phyloP scores from a whole-genome alignment of 2,888 invertebrate genomes.

The Ectemnius cavifrons region DNA sequence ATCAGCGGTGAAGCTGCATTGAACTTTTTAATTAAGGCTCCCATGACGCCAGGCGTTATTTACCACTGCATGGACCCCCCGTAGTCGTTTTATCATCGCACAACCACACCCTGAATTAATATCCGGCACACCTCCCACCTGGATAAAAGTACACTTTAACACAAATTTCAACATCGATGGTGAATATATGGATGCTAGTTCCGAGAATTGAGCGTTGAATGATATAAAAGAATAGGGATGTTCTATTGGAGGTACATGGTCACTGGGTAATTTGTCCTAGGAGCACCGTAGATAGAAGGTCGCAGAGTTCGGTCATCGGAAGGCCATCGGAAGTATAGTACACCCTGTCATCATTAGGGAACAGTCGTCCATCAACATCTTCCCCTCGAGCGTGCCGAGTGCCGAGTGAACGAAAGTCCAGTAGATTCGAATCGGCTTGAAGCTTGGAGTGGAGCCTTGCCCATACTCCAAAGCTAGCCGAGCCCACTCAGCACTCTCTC shows the following conservation, averaged over 20 bases:
- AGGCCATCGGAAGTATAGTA: neutral
- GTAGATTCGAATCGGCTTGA: neutral
- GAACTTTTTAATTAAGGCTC: slow-evolving; percentile 39
- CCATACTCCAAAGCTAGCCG: too few relatives aligned
- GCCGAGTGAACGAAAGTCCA: neutral
- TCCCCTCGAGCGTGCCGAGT: neutral
- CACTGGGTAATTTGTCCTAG: too few relatives aligned
- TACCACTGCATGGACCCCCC: slow-evolving; percentile 7
- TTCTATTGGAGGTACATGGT: too few relatives aligned
- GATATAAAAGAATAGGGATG: too few relatives aligned
- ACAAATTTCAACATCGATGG: neutral
- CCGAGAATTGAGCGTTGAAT: too few relatives aligned
- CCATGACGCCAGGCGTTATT: slow-evolving; percentile 21
- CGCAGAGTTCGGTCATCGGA: neutral
- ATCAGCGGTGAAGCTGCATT: slow-evolving; percentile 5
- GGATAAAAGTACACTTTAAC: slow-evolving; percentile 29
- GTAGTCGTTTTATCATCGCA: slow-evolving; percentile 17
- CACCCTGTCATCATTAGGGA: neutral
- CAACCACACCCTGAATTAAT: slow-evolving; percentile 33
- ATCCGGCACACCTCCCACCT: slow-evolving; percentile 12
- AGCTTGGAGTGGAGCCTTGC: too few relatives aligned
- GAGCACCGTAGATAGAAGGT: neutral
- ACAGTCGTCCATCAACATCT: neutral
- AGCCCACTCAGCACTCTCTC: too few relatives aligned
- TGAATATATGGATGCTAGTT: too few relatives aligned